These are phyloP conservation scores for Buteo buteo DNA, from an alignment of 2,113 vertebrate genomes.

Conservation along the genomic window DNA sequence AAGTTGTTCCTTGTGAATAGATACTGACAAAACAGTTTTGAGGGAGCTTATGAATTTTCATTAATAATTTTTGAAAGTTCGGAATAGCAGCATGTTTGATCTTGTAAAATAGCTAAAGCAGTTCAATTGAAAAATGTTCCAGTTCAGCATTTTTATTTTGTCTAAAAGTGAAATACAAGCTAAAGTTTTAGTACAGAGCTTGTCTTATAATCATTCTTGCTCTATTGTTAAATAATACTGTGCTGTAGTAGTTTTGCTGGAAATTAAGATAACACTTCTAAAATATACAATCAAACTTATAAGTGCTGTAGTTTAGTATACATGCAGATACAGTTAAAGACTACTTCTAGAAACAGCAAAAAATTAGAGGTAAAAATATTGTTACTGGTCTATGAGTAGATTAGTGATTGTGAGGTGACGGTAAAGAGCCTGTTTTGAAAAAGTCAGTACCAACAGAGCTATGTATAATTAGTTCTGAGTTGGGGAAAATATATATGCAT, in stretches of 20 bases:
- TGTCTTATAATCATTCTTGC: neutral
- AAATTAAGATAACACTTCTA: neutral
- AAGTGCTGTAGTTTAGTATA: neutral
- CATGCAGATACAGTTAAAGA: neutral
- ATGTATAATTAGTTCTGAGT: neutral
- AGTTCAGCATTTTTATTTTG: neutral
- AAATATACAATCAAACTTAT: neutral
- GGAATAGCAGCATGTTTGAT: neutral
- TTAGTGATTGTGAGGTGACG: neutral
- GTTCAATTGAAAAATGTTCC: neutral
- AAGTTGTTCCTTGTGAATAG: neutral
- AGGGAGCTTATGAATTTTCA: neutral
- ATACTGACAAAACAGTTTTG: neutral
- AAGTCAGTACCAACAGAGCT: neutral
- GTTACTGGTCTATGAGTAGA: neutral
- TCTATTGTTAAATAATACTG: neutral
- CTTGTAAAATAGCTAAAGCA: neutral
- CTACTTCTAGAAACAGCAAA: neutral
- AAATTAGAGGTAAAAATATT: neutral
- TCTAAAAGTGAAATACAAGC: no score
- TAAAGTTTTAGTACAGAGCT: no score
- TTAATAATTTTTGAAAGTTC: conserved; percentile 1
- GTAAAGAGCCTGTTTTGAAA: neutral
- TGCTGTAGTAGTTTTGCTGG: neutral
- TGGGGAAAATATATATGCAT: neutral